Evolutionary conservation across 2,888 invertebrate genomes (phyloP).

Genomic region (Euzophera pinguis): DNA sequence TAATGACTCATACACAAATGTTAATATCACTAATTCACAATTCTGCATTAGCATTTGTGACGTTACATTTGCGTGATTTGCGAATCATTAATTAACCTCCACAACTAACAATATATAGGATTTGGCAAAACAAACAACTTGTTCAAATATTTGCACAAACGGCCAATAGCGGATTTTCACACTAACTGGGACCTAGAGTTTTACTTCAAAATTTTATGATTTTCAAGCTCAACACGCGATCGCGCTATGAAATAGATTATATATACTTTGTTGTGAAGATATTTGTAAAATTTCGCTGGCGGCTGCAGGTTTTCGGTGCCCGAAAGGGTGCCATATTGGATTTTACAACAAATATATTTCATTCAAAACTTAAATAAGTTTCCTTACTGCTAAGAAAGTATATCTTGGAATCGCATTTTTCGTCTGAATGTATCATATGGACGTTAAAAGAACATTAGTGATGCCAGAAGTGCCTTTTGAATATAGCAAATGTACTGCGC

Average conservation of each 20-base stretch:
- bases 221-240: constrained; percentile 22
- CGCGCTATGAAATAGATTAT: constrained; percentile 24
- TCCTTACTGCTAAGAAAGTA: background rate
- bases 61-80: background rate
- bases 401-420: constrained; percentile 4
- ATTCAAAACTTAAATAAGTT: constrained; percentile 9
- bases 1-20: background rate
- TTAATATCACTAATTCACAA: background rate
- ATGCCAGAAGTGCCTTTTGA: constrained; percentile 4
- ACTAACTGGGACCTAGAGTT: background rate
- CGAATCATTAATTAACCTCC: constrained; percentile 22
- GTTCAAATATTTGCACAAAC: constrained; percentile 17
- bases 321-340: constrained; percentile 11
- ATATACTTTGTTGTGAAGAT: constrained; percentile 20
- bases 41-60: background rate
- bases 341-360: constrained; percentile 2
- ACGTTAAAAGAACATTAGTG: constrained; percentile 10
- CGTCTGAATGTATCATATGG: constrained; percentile 5
- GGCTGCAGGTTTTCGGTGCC: constrained; percentile 8
- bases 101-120: constrained; percentile 19
- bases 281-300: constrained; percentile 18
- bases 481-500: constrained; percentile 8
- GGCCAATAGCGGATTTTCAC: constrained; percentile 2
- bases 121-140: constrained; percentile 15
- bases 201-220: constrained; percentile 15